Percentiles rank a stretch among this genome's conserved stretches.
These are phyloP conservation scores for Emydura subglobosa DNA, from an alignment of 2,113 vertebrate species.

Conservation along the genomic window DNA sequence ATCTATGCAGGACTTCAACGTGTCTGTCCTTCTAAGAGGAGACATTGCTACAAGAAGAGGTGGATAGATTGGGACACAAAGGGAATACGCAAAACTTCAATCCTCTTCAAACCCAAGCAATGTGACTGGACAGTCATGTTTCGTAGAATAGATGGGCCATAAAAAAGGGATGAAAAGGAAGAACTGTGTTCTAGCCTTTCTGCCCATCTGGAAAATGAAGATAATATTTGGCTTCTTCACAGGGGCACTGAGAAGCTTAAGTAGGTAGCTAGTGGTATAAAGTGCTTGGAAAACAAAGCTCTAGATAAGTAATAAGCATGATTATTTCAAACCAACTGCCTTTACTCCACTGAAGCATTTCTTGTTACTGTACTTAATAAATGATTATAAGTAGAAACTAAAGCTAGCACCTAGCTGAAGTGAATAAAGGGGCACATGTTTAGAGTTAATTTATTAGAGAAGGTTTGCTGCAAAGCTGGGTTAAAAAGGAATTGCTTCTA, in stretches of 20 bases:
- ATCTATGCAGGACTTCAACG: background rate
- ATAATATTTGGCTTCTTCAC: background rate
- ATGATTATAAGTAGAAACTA: background rate
- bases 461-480: background rate
- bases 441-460: background rate
- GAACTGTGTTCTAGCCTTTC: background rate
- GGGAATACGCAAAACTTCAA: background rate
- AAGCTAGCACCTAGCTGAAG: background rate
- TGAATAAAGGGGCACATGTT: background rate
- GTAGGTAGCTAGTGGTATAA: background rate
- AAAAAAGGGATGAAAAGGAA: background rate
- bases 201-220: background rate
- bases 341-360: background rate
- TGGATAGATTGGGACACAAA: background rate
- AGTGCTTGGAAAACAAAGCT: background rate
- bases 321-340: background rate
- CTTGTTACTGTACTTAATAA: background rate
- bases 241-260: background rate
- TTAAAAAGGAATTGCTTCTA: background rate
- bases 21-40: background rate
- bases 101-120: background rate
- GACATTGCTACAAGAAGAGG: background rate
- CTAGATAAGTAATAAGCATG: background rate
- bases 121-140: background rate
- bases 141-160: background rate